Evolutionary conservation across 2,113 vertebrate genomes (phyloP).

Genomic region (Boulengeromyrus knoepffleri): DNA sequence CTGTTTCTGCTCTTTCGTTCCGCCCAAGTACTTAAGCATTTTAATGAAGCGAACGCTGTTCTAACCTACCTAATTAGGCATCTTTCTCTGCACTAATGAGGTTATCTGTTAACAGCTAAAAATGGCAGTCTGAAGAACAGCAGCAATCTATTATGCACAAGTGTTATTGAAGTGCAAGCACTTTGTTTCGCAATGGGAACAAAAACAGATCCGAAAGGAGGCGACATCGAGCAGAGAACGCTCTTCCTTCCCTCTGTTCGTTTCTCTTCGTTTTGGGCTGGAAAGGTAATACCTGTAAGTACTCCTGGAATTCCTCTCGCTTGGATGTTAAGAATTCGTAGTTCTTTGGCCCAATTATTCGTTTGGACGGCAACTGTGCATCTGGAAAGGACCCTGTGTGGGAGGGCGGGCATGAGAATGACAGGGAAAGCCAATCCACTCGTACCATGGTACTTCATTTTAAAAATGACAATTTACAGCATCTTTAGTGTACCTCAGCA

Average conservation of each 20-base stretch:
- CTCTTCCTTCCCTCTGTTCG: background rate
- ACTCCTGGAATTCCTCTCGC: slow-evolving; percentile 91
- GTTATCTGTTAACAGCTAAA: background rate
- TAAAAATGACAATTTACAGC: background rate
- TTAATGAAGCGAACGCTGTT: background rate
- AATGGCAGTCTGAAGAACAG: background rate
- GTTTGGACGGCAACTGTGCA: slow-evolving; percentile 90
- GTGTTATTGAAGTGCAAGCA: background rate
- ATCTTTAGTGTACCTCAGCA: background rate
- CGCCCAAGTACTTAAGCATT: background rate
- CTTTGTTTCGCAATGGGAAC: background rate
- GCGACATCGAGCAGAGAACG: background rate
- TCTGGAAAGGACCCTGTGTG: slow-evolving; percentile 85
- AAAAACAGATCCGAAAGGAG: background rate
- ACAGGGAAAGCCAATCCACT: background rate
- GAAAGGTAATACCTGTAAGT: slow-evolving; percentile 73
- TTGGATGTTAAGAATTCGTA: slow-evolving; percentile 93
- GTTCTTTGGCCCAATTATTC: slow-evolving; percentile 94
- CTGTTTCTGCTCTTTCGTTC: background rate
- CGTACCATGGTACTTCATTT: too few relatives aligned
- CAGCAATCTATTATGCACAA: background rate
- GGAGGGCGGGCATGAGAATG: background rate
- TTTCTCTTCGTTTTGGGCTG: background rate
- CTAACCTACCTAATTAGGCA: background rate
- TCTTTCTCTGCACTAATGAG: background rate